Conservation (phyloP, 1,140 invertebrate species). For the Cyphomyrmex costatus region DNA sequence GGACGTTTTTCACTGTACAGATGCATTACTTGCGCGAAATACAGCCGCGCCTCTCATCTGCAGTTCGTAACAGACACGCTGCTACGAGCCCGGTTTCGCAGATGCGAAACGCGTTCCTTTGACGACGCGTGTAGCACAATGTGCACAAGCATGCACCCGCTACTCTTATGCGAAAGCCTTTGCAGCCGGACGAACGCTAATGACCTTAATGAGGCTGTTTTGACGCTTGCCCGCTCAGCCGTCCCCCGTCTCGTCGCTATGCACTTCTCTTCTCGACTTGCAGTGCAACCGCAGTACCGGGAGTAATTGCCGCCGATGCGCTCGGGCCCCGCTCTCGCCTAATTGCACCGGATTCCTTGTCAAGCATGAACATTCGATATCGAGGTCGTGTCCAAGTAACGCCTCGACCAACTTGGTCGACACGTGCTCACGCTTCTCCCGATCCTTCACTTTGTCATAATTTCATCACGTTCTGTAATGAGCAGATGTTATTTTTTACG, state of each 20-base stretch:
- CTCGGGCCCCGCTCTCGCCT: conserved; percentile 68
- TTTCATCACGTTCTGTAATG: conserved; percentile 24
- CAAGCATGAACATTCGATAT: conserved; percentile 78
- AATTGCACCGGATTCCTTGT: conserved; percentile 81
- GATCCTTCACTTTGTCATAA: conserved; percentile 9
- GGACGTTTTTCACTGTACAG: conserved; percentile 11
- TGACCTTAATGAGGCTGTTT: conserved; percentile 81
- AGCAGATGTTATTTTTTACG: neutral
- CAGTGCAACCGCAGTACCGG: conserved; percentile 68
- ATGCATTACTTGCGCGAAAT: neutral
- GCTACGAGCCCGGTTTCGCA: conserved; percentile 33
- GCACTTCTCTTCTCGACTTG: conserved; percentile 56
- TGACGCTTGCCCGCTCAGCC: conserved; percentile 75
- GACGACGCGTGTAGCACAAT: conserved; percentile 34
- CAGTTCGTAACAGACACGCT: neutral
- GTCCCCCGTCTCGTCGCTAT: conserved; percentile 40
- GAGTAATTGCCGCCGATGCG: conserved; percentile 77
- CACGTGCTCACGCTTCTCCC: conserved; percentile 25
- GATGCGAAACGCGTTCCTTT: conserved; percentile 53
- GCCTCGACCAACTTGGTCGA: conserved; percentile 26
- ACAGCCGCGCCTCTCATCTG: neutral
- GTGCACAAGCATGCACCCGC: conserved; percentile 58
- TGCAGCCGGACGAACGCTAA: conserved; percentile 75
- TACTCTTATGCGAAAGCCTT: conserved; percentile 69
- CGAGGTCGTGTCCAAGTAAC: conserved; percentile 61